Conservation (phyloP, 23 tunicate species). For the Phallusia fumigata region DNA sequence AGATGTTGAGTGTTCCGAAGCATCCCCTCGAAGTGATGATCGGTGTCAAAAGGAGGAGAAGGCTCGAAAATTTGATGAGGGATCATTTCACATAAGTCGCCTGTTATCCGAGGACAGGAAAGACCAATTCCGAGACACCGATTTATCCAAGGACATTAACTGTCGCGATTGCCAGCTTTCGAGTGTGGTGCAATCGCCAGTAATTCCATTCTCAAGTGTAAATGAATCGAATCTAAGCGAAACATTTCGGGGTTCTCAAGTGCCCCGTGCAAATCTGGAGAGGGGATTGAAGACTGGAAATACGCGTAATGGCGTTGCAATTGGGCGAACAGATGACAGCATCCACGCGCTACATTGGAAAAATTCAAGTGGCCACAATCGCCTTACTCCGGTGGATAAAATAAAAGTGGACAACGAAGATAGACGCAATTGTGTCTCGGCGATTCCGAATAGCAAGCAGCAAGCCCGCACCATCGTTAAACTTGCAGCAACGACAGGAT, state of each 20-base stretch:
- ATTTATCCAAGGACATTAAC: not conserved
- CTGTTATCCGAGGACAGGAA: not conserved
- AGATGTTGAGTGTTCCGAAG: not conserved
- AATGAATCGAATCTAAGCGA: not conserved
- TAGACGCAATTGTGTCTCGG: not conserved
- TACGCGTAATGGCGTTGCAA: not conserved
- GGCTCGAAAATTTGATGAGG: not conserved
- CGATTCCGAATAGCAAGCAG: too few species aligned
- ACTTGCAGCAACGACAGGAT: too few species aligned
- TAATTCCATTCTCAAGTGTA: not conserved
- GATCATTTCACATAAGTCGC: constrained; percentile 9
- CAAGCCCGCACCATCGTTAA: too few species aligned
- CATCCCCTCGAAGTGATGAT: not conserved
- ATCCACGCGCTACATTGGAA: not conserved
- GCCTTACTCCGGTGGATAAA: not conserved
- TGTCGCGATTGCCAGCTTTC: constrained; percentile 2
- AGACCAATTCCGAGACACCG: not conserved
- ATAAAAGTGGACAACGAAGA: not conserved
- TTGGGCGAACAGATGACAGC: constrained; percentile 2
- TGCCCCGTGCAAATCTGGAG: not conserved
- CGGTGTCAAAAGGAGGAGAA: not conserved
- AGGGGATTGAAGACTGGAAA: not conserved
- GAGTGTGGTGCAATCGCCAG: not conserved
- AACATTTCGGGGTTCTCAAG: constrained; percentile 5
- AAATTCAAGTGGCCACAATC: not conserved